These are phyloP conservation scores for Leguminivora glycinivorella DNA, from an alignment of 1,140 invertebrate genomes.

Conservation along the genomic window DNA sequence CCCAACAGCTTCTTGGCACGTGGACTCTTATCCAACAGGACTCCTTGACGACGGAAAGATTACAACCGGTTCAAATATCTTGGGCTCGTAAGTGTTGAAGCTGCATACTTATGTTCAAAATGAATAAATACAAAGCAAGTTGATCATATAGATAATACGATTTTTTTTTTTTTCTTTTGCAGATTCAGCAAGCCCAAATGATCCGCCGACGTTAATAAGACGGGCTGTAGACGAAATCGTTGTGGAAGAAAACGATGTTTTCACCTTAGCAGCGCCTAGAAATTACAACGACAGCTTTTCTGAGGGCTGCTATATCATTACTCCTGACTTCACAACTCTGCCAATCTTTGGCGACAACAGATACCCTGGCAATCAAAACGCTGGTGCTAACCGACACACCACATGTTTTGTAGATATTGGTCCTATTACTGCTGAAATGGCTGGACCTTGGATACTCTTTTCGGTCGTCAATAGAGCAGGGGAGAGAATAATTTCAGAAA, in stretches of 20 bases:
- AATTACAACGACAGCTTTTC: neutral
- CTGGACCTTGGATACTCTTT: neutral
- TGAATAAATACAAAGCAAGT: no score
- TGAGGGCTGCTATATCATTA: slow-evolving; percentile 12
- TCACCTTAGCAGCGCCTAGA: slow-evolving; percentile 13
- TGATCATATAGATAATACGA: neutral
- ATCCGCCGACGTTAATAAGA: neutral
- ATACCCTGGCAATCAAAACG: slow-evolving; percentile 16
- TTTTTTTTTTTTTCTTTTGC: neutral
- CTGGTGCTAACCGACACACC: slow-evolving; percentile 3
- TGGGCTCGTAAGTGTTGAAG: slow-evolving; percentile 18
- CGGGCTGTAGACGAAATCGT: neutral
- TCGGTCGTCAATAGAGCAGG: neutral
- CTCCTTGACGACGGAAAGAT: slow-evolving; percentile 8
- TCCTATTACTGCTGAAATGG: slow-evolving; percentile 21
- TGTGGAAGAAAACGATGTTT: slow-evolving; percentile 7
- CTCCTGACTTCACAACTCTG: slow-evolving; percentile 8
- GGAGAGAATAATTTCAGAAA: slow-evolving; percentile 8
- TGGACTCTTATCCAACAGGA: slow-evolving; percentile 21
- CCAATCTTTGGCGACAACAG: slow-evolving; percentile 10
- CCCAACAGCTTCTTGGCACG: neutral
- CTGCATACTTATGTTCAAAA: neutral
- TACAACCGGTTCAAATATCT: neutral
- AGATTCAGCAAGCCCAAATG: slow-evolving; percentile 5
- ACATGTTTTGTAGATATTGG: slow-evolving; percentile 15